phyloP scores from a whole-genome alignment of 2,888 invertebrate genomes.

The Chloroclysta siterata region DNA sequence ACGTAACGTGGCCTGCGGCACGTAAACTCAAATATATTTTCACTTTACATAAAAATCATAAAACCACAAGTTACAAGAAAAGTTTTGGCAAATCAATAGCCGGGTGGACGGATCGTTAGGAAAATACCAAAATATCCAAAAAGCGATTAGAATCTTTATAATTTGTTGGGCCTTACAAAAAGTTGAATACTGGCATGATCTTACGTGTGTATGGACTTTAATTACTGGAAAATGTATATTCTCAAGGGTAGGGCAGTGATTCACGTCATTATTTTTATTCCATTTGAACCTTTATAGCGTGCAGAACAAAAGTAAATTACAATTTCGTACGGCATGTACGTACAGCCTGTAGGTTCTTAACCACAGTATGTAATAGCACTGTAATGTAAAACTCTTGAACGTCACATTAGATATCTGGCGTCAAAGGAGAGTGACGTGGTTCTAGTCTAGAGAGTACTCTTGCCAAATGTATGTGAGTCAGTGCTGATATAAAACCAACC shows the following conservation, averaged over 20 bases:
- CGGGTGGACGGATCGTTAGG: not conserved
- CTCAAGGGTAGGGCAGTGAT: not conserved
- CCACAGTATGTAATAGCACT: slow-evolving; percentile 13
- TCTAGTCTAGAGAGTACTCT: slow-evolving; percentile 57
- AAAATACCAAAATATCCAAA: too few relatives aligned
- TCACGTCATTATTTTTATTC: not conserved
- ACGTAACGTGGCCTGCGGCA: not conserved
- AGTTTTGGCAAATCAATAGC: not conserved
- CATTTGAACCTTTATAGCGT: not conserved
- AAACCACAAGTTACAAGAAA: not conserved
- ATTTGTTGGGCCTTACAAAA: not conserved
- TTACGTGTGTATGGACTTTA: not conserved
- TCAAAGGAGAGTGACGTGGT: slow-evolving; percentile 71
- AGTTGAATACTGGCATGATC: not conserved
- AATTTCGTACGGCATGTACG: slow-evolving; percentile 9
- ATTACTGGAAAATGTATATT: not conserved
- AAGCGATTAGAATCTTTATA: not conserved
- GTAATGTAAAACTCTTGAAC: slow-evolving; percentile 48
- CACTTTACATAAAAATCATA: not conserved
- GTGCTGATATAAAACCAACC: slow-evolving; percentile 70
- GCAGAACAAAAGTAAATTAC: slow-evolving; percentile 2
- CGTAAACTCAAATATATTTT: not conserved
- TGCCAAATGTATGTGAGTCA: slow-evolving; percentile 80
- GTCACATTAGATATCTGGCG: slow-evolving; percentile 61
- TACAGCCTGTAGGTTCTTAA: slow-evolving; percentile 3